phyloP scores from a whole-genome alignment of 2,113 vertebrate species.

The Rhipidura dahli region DNA sequence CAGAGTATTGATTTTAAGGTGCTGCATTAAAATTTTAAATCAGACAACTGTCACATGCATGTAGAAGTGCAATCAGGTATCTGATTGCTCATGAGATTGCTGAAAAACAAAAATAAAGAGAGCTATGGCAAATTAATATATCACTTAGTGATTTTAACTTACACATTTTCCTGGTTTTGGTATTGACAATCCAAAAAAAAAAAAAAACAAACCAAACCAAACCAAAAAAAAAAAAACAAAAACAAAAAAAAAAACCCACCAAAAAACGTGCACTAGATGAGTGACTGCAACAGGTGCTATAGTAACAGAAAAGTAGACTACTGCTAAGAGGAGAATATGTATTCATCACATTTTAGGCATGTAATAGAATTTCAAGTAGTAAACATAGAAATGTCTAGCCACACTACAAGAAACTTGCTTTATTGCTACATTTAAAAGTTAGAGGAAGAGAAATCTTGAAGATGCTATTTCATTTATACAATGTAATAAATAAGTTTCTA shows the following conservation, averaged over 20 bases:
- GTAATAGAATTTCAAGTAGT: neutral
- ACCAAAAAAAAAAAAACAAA: too few species aligned
- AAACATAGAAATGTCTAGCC: neutral
- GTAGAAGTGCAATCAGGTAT: too few species aligned
- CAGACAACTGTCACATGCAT: too few species aligned
- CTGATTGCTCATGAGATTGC: neutral
- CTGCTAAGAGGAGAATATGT: neutral
- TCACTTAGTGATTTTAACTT: neutral
- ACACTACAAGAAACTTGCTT: neutral
- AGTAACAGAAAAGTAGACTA: neutral
- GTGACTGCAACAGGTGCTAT: neutral
- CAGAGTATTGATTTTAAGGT: neutral
- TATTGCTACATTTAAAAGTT: conserved; percentile 1
- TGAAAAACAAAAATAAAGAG: neutral
- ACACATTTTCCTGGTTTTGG: neutral
- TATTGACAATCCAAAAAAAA: neutral
- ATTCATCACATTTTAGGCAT: neutral
- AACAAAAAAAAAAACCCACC: too few species aligned
- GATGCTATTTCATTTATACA: neutral
- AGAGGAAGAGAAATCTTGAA: neutral
- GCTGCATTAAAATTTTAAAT: neutral
- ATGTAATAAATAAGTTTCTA: neutral
- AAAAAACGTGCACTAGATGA: neutral
- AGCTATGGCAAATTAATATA: neutral
- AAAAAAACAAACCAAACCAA: too few species aligned